These are phyloP conservation scores for Edolisoma coerulescens DNA, from an alignment of 2,113 vertebrate genomes.

Conservation along the genomic window DNA sequence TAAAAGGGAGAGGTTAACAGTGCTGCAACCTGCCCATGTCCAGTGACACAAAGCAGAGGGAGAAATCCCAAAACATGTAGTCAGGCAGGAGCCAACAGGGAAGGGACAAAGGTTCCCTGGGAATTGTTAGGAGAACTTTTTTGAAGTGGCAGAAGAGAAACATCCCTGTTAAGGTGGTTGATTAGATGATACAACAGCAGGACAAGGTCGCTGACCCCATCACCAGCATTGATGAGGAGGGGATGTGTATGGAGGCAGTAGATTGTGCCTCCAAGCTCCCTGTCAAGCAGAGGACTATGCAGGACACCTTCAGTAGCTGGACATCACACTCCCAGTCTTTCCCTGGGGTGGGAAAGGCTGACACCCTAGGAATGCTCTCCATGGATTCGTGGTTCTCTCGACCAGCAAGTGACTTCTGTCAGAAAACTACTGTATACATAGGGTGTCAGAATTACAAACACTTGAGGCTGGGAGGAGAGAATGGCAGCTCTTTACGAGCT, in stretches of 20 bases:
- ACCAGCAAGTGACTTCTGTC: background rate
- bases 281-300: background rate
- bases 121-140: background rate
- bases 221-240: background rate
- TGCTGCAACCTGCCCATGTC: rapidly evolving
- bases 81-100: rapidly evolving
- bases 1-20: background rate
- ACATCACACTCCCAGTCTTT: rapidly evolving
- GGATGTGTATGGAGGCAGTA: background rate
- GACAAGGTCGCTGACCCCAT: rapidly evolving
- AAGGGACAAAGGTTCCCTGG: background rate
- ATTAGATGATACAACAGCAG: background rate
- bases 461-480: background rate
- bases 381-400: rapidly evolving
- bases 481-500: background rate
- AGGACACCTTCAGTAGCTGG: background rate
- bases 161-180: background rate
- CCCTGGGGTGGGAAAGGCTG: background rate
- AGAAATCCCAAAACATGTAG: rapidly evolving
- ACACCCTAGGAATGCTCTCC: background rate
- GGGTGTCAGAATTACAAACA: background rate
- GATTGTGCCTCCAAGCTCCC: background rate
- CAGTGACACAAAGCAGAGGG: background rate
- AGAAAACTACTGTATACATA: background rate
- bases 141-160: background rate